Conservation (phyloP, 2,888 invertebrate genomes). For the Chrysolina haemoptera region DNA sequence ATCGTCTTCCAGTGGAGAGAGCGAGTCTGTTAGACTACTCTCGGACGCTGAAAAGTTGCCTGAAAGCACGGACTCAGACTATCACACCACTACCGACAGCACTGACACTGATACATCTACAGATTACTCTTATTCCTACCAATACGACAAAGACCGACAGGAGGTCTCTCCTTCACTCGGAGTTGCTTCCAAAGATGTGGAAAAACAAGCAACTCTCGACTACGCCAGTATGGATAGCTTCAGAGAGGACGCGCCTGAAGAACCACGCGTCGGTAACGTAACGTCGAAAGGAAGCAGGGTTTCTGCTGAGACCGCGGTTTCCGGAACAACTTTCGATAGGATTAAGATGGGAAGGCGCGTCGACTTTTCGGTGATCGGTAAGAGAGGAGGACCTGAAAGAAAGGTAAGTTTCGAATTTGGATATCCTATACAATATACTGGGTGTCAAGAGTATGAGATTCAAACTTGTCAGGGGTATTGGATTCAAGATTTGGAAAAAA, state of each 20-base stretch:
- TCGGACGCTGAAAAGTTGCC: constrained; percentile 32
- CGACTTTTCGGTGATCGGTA: constrained; percentile 39
- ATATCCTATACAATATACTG: too few relatives aligned
- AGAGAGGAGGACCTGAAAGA: constrained; percentile 24
- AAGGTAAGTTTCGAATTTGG: constrained; percentile 5
- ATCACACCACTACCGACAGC: constrained; percentile 29
- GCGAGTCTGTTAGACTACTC: constrained; percentile 6
- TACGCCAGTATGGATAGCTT: constrained; percentile 65
- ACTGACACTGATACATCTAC: constrained; percentile 51
- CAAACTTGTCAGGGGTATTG: too few relatives aligned
- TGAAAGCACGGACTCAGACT: constrained; percentile 29
- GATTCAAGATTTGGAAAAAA: too few relatives aligned
- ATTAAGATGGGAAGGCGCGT: constrained; percentile 31
- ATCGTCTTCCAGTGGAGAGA: not conserved
- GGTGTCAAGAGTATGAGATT: too few relatives aligned
- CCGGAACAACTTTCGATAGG: constrained; percentile 20
- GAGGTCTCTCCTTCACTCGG: constrained; percentile 38
- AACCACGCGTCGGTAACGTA: not conserved
- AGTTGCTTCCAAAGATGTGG: constrained; percentile 60
- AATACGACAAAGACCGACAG: constrained; percentile 58
- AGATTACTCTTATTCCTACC: constrained; percentile 66
- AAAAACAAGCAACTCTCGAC: constrained; percentile 64
- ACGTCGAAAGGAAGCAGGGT: constrained; percentile 16
- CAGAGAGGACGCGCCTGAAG: constrained; percentile 38
- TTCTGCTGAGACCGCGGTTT: constrained; percentile 35